Conservation (phyloP, 2,888 invertebrate genomes). For the Tetropium fuscum region DNA sequence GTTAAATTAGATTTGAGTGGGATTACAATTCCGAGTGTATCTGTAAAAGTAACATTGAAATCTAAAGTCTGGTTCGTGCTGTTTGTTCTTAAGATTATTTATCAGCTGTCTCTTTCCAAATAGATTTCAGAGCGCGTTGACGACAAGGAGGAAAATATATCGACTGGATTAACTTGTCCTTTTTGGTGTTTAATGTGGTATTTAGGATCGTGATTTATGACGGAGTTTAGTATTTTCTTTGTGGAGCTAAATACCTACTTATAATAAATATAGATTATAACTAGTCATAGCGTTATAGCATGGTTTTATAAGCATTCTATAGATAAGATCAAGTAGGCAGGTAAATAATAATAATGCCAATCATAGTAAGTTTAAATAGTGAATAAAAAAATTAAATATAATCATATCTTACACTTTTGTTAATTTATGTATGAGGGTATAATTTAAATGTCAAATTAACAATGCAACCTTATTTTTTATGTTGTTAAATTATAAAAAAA, state of each 20-base stretch:
- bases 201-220: conserved; percentile 59
- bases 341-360: conserved; percentile 1
- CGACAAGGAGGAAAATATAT: background rate
- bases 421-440: too few relatives aligned
- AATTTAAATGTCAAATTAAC: too few relatives aligned
- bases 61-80: conserved; percentile 18
- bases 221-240: conserved; percentile 55
- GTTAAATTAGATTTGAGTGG: conserved; percentile 23
- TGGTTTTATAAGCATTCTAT: conserved; percentile 9
- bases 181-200: conserved; percentile 55
- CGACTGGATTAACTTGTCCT: conserved; percentile 43
- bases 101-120: background rate
- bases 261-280: conserved; percentile 53
- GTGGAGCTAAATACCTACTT: conserved; percentile 52
- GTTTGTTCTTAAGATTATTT: conserved; percentile 6
- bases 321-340: conserved; percentile 26
- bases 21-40: conserved; percentile 11
- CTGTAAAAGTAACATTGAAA: conserved; percentile 22
- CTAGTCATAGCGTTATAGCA: conserved; percentile 39
- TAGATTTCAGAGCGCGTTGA: background rate
- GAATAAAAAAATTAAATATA: too few relatives aligned
- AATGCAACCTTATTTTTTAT: too few relatives aligned
- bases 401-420: too few relatives aligned
- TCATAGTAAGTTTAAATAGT: too few relatives aligned
- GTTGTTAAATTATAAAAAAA: too few relatives aligned